phyloP scores from a whole-genome alignment of 2,797 vertebrate genomes.

The Anguilla obscura region DNA sequence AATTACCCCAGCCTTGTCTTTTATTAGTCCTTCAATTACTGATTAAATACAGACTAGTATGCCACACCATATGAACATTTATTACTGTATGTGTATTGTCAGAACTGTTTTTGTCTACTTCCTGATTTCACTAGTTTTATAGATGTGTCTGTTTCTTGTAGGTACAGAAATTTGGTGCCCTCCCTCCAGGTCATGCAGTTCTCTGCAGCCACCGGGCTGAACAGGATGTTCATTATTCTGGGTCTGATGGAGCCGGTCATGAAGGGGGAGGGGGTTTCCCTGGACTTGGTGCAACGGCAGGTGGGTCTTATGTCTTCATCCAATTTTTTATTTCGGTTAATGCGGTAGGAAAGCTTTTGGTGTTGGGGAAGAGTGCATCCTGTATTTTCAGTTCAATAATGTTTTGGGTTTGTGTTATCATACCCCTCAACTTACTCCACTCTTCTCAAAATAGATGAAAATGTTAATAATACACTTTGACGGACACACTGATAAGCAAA shows the following conservation, averaged over 20 bases:
- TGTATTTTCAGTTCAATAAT: not conserved
- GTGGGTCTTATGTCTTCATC: slow-evolving; percentile 51
- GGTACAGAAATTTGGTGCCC: slow-evolving; percentile 74
- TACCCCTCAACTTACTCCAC: not conserved
- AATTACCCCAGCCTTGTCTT: too few relatives aligned
- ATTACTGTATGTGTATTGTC: not conserved
- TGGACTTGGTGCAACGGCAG: slow-evolving; percentile 75
- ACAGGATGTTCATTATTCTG: slow-evolving; percentile 75
- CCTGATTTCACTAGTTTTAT: not conserved
- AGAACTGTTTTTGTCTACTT: not conserved
- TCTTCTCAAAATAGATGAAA: not conserved
- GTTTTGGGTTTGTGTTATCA: not conserved
- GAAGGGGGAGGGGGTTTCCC: slow-evolving; percentile 64
- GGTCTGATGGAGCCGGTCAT: slow-evolving; percentile 70
- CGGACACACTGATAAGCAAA: not conserved
- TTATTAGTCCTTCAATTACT: not conserved
- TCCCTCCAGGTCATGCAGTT: slow-evolving; percentile 76
- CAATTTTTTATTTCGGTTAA: not conserved
- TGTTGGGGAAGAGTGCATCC: not conserved
- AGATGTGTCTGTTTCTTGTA: slow-evolving; percentile 39
- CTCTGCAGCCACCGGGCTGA: slow-evolving; percentile 74
- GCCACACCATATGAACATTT: not conserved
- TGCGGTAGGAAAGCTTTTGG: too few relatives aligned
- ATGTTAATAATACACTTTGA: not conserved
- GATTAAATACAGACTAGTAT: not conserved